Evolutionary conservation across 2,888 invertebrate genomes (phyloP), one percentile per base, ranked within the genome.

Genomic region (Sinhomidia bicolor): DNA sequence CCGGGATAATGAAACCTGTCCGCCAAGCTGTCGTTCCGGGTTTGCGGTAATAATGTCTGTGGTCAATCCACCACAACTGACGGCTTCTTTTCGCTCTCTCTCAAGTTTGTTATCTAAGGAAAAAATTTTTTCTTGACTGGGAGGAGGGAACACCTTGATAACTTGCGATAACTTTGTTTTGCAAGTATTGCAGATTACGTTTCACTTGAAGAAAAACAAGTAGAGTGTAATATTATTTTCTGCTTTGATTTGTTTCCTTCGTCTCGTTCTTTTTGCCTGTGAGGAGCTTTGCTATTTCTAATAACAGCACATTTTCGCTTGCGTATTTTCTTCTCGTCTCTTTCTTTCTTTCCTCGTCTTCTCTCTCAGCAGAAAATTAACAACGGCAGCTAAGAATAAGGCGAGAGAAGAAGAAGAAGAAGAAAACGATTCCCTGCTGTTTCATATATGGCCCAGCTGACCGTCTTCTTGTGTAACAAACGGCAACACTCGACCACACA

Each of bases 1-100:
- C 10, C 23, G 26, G 57, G 62, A 80, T 80, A 62, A 80, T 80
- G 14, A 60, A 60, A 36, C 80, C 23, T 80, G 80, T 14, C 62
- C 80, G 36, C 80, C 23, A 62, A 62, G 2, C 62, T 62, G 36
- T 62, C 14, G 62, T 80, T 60, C 80, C 62, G 26, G 14, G 17
- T 41, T 60, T 44, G 60, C 32, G 80, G 20, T 80, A 62, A 80
- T 44, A 20, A 44, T 20, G 76, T 76, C 51, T 14, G 71, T 20
- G 62, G 62, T 26, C 29, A 41, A 41, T 12, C 44, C 36, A 71
- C 71, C 71, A 29, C 62, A 62, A 12, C 26, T 14, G 29, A 6
- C 29, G 2, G 9, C 47, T 47, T 10, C 47, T 47, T 10, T 14
- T 47, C 47, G 9, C 47, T 47, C 47, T 47, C 14, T 47, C 12